These are phyloP conservation scores for Cheilosia pagana DNA, from an alignment of 2,888 invertebrate genomes.

Conservation along the genomic window DNA sequence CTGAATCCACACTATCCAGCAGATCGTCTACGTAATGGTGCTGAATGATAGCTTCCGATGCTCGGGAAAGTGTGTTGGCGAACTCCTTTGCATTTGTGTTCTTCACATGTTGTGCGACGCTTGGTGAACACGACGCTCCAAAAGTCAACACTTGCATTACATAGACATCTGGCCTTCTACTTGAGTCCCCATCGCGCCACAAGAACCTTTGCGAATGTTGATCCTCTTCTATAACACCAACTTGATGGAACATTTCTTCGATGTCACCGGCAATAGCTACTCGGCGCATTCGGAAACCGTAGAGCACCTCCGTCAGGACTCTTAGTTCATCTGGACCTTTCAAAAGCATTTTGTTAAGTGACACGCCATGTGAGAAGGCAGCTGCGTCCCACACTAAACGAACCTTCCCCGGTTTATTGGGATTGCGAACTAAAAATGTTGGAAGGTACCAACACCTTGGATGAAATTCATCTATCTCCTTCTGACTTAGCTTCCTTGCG, in stretches of 20 bases:
- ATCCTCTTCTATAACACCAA: background rate
- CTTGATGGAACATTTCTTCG: too few relatives aligned
- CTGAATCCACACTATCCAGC: background rate
- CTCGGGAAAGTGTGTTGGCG: background rate
- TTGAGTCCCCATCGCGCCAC: conserved; percentile 69
- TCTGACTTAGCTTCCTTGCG: background rate
- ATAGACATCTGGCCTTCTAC: conserved; percentile 11
- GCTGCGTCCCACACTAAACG: conserved; percentile 21
- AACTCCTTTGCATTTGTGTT: conserved; percentile 14
- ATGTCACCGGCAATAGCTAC: background rate
- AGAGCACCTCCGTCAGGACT: background rate
- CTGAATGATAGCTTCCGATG: background rate
- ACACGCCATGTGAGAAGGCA: background rate
- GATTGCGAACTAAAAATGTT: conserved; percentile 7
- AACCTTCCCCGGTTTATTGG: background rate
- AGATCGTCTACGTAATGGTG: conserved; percentile 25
- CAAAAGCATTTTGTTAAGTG: conserved; percentile 1
- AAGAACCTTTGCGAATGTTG: conserved; percentile 72
- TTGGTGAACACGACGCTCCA: conserved; percentile 22
- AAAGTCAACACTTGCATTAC: conserved; percentile 68
- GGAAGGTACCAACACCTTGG: conserved; percentile 11
- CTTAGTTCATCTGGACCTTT: background rate
- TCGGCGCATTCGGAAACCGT: background rate
- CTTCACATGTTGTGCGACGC: conserved; percentile 19
- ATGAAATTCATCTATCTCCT: background rate